Conservation (phyloP, 1,140 invertebrate species). For the Agraylea sexmaculata region DNA sequence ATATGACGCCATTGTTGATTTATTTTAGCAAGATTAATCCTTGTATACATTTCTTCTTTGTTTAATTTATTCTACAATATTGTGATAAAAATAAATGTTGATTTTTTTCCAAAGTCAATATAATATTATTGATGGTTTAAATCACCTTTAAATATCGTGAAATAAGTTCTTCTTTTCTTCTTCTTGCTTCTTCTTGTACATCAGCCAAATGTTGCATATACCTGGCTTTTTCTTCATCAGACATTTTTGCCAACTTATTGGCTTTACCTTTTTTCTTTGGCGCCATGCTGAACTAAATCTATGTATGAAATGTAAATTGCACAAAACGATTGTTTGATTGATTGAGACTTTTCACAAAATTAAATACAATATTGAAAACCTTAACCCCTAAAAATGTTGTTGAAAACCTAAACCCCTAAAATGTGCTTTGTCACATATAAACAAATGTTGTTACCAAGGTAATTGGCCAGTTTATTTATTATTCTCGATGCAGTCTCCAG, state of each 20-base stretch:
- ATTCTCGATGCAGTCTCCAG: too few relatives aligned
- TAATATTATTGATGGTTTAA: too few relatives aligned
- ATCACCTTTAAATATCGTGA: slow-evolving; percentile 63
- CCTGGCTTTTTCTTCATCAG: slow-evolving; percentile 61
- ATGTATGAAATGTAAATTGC: too few relatives aligned
- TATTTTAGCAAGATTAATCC: slow-evolving; percentile 69
- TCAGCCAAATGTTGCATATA: slow-evolving; percentile 70
- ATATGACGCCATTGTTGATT: slow-evolving; percentile 71
- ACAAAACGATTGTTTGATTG: too few relatives aligned
- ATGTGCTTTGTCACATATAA: too few relatives aligned
- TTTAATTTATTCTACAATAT: slow-evolving; percentile 60
- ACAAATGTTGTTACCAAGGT: too few relatives aligned
- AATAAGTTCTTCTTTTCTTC: slow-evolving; percentile 65
- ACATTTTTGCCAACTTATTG: slow-evolving; percentile 69
- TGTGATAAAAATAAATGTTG: slow-evolving; percentile 4
- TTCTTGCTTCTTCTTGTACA: slow-evolving; percentile 60
- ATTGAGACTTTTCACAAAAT: too few relatives aligned
- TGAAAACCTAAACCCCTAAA: too few relatives aligned
- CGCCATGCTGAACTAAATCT: slow-evolving; percentile 29
- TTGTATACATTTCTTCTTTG: slow-evolving; percentile 62
- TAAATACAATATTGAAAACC: too few relatives aligned
- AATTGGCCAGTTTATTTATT: too few relatives aligned
- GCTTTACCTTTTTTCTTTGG: slow-evolving; percentile 59
- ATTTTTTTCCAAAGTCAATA: slow-evolving; percentile 11
- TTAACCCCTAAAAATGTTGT: too few relatives aligned